phyloP scores from a whole-genome alignment of 2,797 vertebrate genomes.

The Darevskia mixta region DNA sequence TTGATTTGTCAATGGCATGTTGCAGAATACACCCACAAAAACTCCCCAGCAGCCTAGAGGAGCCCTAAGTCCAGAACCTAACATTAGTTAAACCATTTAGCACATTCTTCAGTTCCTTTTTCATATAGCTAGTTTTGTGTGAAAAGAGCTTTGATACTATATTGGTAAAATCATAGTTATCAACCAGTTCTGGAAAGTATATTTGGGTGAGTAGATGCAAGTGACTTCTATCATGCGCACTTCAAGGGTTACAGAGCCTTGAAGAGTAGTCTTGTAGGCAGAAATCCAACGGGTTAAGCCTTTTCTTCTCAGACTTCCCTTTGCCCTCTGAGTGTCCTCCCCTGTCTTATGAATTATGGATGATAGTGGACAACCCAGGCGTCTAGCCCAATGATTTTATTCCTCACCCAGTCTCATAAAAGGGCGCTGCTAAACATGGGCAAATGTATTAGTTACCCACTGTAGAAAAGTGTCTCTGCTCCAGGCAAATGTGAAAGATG shows the following conservation, averaged over 20 bases:
- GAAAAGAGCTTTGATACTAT: background rate
- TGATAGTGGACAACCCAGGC: background rate
- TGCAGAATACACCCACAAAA: too few species aligned
- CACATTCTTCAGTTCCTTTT: background rate
- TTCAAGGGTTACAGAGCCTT: background rate
- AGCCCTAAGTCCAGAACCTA: too few species aligned
- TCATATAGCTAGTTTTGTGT: background rate
- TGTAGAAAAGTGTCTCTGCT: background rate
- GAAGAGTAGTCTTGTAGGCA: background rate
- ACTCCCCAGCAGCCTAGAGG: too few species aligned
- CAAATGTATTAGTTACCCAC: fast-evolving
- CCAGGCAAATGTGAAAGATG: background rate
- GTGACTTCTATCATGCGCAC: background rate
- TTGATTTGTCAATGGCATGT: too few species aligned
- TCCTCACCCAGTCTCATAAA: background rate
- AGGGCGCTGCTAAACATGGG: background rate
- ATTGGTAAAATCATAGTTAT: background rate
- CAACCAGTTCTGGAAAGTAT: background rate
- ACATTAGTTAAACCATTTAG: too few species aligned
- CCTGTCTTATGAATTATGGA: too few species aligned
- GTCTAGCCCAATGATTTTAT: background rate
- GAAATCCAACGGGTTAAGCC: background rate
- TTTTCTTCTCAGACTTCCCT: background rate
- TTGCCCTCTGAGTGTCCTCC: background rate
- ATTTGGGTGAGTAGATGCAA: background rate